Evolutionary conservation across 2,797 vertebrate species (phyloP).

Genomic region (Numenius phaeopus): DNA sequence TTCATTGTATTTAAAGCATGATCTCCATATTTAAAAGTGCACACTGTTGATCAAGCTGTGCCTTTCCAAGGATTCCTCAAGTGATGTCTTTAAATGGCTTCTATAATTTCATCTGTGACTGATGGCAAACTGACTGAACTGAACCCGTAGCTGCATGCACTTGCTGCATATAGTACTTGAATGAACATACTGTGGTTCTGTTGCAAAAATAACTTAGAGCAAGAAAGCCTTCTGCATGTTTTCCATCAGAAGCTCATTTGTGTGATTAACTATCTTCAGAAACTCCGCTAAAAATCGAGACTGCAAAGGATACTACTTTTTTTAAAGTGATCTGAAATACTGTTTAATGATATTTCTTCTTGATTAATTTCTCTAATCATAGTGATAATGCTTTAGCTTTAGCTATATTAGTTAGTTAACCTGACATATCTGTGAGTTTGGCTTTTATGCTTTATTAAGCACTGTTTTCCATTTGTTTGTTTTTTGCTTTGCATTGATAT

Average conservation of each 20-base stretch:
- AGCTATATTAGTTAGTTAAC: neutral
- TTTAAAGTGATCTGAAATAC: neutral
- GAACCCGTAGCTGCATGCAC: neutral
- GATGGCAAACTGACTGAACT: neutral
- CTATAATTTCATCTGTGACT: neutral
- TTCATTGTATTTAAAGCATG: neutral
- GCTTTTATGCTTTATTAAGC: neutral
- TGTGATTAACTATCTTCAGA: neutral
- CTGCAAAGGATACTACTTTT: neutral
- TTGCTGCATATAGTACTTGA: neutral
- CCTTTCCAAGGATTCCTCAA: neutral
- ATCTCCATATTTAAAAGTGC: neutral
- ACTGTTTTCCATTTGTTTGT: neutral
- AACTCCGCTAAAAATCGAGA: neutral
- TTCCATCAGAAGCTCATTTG: neutral
- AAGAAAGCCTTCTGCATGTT: neutral
- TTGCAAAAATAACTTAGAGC: neutral
- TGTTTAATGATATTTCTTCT: neutral
- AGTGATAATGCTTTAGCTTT: neutral
- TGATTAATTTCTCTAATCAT: neutral
- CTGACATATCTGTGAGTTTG: neutral
- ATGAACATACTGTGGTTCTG: neutral
- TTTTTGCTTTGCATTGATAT: neutral
- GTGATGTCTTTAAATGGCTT: neutral
- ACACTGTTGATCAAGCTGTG: constrained; percentile 11